Base-by-base conservation (phyloP, 2,888 invertebrate species). In the Heterodera filipjevi region DNA sequence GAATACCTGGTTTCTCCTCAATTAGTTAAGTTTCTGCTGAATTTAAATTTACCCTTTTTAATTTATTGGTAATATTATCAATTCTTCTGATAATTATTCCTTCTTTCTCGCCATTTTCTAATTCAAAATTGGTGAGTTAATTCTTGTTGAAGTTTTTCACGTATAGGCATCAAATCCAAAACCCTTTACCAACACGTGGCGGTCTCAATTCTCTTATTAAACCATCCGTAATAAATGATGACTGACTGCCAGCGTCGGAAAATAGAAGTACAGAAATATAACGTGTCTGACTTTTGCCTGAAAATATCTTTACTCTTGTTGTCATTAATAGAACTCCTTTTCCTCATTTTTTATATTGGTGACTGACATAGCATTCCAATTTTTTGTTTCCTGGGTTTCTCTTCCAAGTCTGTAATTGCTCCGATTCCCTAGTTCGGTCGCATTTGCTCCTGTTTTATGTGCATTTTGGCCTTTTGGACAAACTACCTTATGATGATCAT, bases 151-250 rank as follows among this genome's bases (percentile, higher is more conserved):
- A n/a, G n/a, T 30, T 30, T 30, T 5, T 71, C 30, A 2, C 44
- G n/a, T n/a, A 71, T 27, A 10, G 71, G 30, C 12, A 71, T 12
- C 30, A 71, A n/a, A n/a, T 46, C 71, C 27, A 71, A 46, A 30
- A 44, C 6, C 46, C 46, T 71, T 71, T 12, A 12, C 71, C 71
- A 30, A 71, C 46, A 27, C 46, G n/a, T 12, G 44, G 44, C 12
- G 46, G 46, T 2, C 46, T 71, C 6, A 71, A 30, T 30, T 71
- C 27, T 10, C 30, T 71, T 12, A 71, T 46, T 30, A 46, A 27
- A 3, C 30, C 71, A 46, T 71, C 71, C 27, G 71, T 71, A 14
- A 71, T 71, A 12, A 71, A 71, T 46, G 44, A 46, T 12, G n/a
- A 12, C n/a, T 44, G 44, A n/a, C 44, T 46, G 1, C 71, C 71